Conservation (phyloP, 2,888 invertebrate species). For the Gymnosoma rotundatum region DNA sequence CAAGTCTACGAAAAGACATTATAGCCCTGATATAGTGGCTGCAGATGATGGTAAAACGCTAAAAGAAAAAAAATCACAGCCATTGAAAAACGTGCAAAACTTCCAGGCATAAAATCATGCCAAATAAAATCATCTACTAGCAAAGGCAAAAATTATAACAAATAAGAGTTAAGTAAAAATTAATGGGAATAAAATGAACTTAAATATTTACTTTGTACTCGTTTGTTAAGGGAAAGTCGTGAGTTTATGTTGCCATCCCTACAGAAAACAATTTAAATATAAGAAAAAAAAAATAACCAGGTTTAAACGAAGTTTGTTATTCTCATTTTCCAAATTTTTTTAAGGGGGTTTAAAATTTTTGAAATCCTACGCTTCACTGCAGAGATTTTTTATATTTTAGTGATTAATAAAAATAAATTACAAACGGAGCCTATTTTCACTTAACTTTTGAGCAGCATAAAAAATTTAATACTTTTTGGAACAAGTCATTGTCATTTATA, state of each 20-base stretch:
- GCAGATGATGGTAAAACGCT: conserved; percentile 21
- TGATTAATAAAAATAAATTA: too few species aligned
- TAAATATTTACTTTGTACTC: conserved; percentile 3
- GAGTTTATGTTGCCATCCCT: too few species aligned
- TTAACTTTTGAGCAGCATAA: too few species aligned
- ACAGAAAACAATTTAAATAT: neutral
- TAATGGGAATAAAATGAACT: conserved; percentile 9
- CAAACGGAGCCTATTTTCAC: too few species aligned
- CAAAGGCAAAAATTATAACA: conserved; percentile 43
- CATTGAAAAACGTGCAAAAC: conserved; percentile 64
- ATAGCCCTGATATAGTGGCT: conserved; percentile 35
- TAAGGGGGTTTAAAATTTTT: too few species aligned
- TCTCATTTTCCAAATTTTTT: too few species aligned
- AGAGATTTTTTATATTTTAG: too few species aligned
- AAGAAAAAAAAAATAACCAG: neutral
- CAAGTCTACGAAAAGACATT: conserved; percentile 16
- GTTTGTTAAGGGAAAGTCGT: neutral
- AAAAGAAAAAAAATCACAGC: conserved; percentile 23
- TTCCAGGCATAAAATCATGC: conserved; percentile 67
- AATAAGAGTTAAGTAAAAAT: conserved; percentile 41
- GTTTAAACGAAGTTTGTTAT: neutral
- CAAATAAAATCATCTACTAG: conserved; percentile 24
- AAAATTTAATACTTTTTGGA: too few species aligned
- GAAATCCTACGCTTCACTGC: too few species aligned
- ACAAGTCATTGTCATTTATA: too few species aligned